A percentile compares a stretch with the other conserved stretches of the same genome.
Evolutionary conservation across 2,113 vertebrate species (phyloP).

Genomic region (Xiphophorus maculatus): DNA sequence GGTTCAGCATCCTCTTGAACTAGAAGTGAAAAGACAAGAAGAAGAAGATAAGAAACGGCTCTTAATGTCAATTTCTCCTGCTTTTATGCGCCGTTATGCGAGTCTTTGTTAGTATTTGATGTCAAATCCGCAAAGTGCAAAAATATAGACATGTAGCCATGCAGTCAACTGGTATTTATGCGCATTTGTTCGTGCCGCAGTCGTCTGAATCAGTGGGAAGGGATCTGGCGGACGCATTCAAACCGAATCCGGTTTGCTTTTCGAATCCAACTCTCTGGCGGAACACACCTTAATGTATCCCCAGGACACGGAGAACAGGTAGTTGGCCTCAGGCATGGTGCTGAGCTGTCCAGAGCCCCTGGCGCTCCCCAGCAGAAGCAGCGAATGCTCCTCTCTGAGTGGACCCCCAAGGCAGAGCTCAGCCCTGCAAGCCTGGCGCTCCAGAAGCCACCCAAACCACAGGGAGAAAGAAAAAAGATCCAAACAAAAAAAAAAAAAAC

Average conservation of each 20-base stretch:
- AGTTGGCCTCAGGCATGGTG: slow-evolving; percentile 97
- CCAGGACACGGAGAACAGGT: slow-evolving; percentile 95
- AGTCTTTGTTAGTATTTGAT: background rate
- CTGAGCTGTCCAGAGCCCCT: slow-evolving; percentile 72
- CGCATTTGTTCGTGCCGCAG: background rate
- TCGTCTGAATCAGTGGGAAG: background rate
- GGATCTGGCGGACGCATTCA: slow-evolving; percentile 4
- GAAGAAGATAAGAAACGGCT: background rate
- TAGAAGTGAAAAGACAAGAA: slow-evolving; percentile 66
- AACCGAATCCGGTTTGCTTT: background rate
- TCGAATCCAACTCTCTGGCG: background rate
- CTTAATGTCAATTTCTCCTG: slow-evolving; percentile 25
- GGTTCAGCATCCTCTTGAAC: slow-evolving; percentile 99
- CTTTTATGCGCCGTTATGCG: slow-evolving; percentile 20
- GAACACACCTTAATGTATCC: slow-evolving; percentile 98
- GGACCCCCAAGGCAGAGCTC: slow-evolving; percentile 68
- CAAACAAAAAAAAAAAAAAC: slow-evolving; percentile 15
- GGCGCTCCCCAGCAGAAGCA: slow-evolving; percentile 75
- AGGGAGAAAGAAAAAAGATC: background rate
- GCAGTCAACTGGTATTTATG: background rate
- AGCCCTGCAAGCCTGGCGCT: slow-evolving; percentile 44
- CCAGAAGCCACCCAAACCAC: slow-evolving; percentile 19
- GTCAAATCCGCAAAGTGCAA: background rate
- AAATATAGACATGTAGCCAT: background rate
- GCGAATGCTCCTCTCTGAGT: slow-evolving; percentile 79